A percentile compares a stretch with the other conserved stretches of the same genome.
phyloP scores from a whole-genome alignment of 1,140 invertebrate species.

The Drosophila orena region DNA sequence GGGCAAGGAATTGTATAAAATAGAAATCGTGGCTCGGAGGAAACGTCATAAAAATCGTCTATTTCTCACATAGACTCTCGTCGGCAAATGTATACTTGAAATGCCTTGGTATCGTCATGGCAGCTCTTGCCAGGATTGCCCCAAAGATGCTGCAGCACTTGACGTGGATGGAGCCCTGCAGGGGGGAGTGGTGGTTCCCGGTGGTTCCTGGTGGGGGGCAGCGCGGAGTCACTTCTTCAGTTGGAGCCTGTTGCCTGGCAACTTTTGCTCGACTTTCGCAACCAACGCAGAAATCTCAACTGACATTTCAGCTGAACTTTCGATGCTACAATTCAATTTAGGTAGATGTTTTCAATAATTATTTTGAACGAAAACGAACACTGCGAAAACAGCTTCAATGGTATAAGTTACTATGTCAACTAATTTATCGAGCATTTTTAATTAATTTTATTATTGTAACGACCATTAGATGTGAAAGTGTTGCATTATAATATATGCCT shows the following conservation, averaged over 20 bases:
- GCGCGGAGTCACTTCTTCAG: not conserved
- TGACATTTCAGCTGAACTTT: not conserved
- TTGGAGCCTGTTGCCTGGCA: slow-evolving; percentile 26
- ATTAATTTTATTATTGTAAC: no score
- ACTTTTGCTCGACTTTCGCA: not conserved
- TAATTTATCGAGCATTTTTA: no score
- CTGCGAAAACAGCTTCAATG: no score
- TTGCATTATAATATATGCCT: no score
- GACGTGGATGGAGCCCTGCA: not conserved
- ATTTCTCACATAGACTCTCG: slow-evolving; percentile 34
- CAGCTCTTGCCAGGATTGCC: slow-evolving; percentile 23
- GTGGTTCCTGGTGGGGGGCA: not conserved
- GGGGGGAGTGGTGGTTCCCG: not conserved
- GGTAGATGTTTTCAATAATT: not conserved
- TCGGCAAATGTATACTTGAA: slow-evolving; percentile 20
- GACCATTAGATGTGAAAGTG: not conserved
- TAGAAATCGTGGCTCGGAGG: slow-evolving; percentile 28
- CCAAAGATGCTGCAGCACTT: slow-evolving; percentile 23
- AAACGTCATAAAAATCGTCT: slow-evolving; percentile 55
- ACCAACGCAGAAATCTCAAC: not conserved
- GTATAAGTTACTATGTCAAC: no score
- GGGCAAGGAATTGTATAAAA: slow-evolving; percentile 2
- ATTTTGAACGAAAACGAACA: not conserved
- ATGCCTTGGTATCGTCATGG: slow-evolving; percentile 13
- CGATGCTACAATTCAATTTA: not conserved